Percentiles rank a stretch among this genome's conserved stretches.
Conservation (phyloP, 2,888 invertebrate species). For the Dorcus parallelipipedus region DNA sequence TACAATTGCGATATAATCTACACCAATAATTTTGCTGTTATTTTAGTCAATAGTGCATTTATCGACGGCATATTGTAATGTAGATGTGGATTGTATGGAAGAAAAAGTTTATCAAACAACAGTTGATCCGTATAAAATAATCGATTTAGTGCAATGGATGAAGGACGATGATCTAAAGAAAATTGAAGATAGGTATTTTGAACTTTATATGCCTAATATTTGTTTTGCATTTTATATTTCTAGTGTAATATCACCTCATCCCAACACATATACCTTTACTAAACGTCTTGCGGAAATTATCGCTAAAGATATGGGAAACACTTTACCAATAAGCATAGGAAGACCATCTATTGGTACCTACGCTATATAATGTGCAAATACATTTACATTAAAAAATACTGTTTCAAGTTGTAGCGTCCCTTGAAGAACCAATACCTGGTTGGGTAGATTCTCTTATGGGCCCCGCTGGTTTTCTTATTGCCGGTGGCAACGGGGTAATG, state of each 20-base stretch:
- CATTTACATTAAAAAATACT: no score
- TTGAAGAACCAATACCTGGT: constrained; percentile 18
- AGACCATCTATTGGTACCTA: constrained; percentile 83
- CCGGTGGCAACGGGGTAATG: constrained; percentile 21
- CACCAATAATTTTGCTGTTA: no score
- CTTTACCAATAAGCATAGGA: constrained; percentile 77
- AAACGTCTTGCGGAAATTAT: constrained; percentile 84
- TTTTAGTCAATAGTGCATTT: constrained; percentile 55
- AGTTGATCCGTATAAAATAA: constrained; percentile 58
- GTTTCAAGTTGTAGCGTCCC: constrained; percentile 12
- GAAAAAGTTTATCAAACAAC: constrained; percentile 70
- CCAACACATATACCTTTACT: constrained; percentile 96
- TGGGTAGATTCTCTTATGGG: constrained; percentile 24
- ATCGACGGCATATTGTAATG: constrained; percentile 86
- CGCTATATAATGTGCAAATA: constrained; percentile 30
- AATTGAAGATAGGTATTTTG: constrained; percentile 1
- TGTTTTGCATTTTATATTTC: no score
- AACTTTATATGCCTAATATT: no score
- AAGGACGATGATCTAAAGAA: constrained; percentile 7
- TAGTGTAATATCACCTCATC: constrained; percentile 39
- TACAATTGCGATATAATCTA: neutral
- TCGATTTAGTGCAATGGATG: constrained; percentile 52
- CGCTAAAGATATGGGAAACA: constrained; percentile 59
- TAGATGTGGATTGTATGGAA: constrained; percentile 69
- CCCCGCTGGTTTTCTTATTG: constrained; percentile 17